Conservation (phyloP, 2,113 vertebrate species). For the Dicentrarchus labrax region DNA sequence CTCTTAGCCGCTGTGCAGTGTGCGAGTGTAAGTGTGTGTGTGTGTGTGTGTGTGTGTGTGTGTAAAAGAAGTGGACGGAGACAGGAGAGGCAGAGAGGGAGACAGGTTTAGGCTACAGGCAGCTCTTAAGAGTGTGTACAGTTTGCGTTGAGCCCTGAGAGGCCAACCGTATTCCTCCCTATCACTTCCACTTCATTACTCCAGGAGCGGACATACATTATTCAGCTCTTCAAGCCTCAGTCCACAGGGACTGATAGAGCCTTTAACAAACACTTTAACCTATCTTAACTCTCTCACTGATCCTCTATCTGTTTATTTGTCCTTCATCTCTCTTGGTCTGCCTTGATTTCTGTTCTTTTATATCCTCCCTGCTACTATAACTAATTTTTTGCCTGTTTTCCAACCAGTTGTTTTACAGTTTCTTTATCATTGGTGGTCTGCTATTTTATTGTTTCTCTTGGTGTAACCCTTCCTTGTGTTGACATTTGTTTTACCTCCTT, state of each 20-base stretch:
- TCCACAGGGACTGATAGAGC: slow-evolving; percentile 82
- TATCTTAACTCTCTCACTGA: slow-evolving; percentile 66
- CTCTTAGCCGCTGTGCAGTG: slow-evolving; percentile 78
- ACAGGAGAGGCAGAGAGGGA: slow-evolving; percentile 58
- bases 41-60: slow-evolving; percentile 31
- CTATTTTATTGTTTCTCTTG: neutral
- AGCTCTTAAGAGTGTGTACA: slow-evolving; percentile 81
- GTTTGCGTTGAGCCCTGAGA: slow-evolving; percentile 82
- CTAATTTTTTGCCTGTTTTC: neutral
- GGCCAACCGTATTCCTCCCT: slow-evolving; percentile 79
- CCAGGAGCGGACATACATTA: slow-evolving; percentile 82
- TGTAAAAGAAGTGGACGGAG: slow-evolving; percentile 40
- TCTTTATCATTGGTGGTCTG: no score
- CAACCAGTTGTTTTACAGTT: neutral
- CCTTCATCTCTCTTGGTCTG: slow-evolving; percentile 1
- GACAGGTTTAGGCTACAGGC: slow-evolving; percentile 72
- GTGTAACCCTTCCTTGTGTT: neutral
- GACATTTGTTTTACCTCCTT: neutral
- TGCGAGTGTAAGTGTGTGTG: slow-evolving; percentile 18
- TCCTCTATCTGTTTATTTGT: slow-evolving; percentile 53
- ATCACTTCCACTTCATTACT: slow-evolving; percentile 87
- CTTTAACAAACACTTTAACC: slow-evolving; percentile 84
- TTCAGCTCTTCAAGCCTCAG: slow-evolving; percentile 78
- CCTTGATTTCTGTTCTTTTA: slow-evolving; percentile 6
- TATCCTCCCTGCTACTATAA: neutral